A percentile compares a stretch with the other conserved stretches of the same genome.
phyloP scores from a whole-genome alignment of 2,888 invertebrate genomes.

The Apamea sordens region DNA sequence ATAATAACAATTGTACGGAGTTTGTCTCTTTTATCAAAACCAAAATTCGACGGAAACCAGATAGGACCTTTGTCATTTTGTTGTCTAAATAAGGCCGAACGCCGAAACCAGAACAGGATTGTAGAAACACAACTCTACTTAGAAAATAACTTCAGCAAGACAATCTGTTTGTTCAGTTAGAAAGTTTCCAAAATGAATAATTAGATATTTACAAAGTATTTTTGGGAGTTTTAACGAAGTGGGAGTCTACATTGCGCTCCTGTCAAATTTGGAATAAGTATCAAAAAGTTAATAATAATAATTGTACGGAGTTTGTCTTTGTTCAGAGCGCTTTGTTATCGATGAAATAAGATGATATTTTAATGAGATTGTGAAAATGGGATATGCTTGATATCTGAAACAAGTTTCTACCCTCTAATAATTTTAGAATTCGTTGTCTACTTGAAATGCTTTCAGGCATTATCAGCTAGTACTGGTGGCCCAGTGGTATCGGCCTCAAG shows the following conservation, averaged over 20 bases:
- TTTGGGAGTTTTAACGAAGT: slow-evolving; percentile 52
- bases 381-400: neutral
- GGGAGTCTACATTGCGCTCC: slow-evolving; percentile 28
- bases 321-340: slow-evolving; percentile 6
- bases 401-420: neutral
- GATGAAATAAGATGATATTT: slow-evolving; percentile 2
- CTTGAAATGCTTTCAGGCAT: neutral
- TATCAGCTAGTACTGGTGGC: too few species aligned
- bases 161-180: slow-evolving; percentile 56
- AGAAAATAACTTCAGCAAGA: slow-evolving; percentile 50
- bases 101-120: slow-evolving; percentile 26
- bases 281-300: slow-evolving; percentile 49
- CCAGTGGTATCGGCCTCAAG: too few species aligned
- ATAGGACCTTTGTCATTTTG: neutral
- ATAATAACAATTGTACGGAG: slow-evolving; percentile 36
- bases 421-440: neutral
- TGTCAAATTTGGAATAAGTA: slow-evolving; percentile 44
- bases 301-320: slow-evolving; percentile 30
- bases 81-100: slow-evolving; percentile 12
- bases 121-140: slow-evolving; percentile 17
- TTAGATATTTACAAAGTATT: slow-evolving; percentile 58
- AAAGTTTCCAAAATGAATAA: slow-evolving; percentile 62
- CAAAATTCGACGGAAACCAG: neutral
- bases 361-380: neutral
- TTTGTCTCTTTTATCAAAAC: slow-evolving; percentile 13